Conservation (phyloP, 2,797 vertebrate genomes). For the Syngnathus acus region DNA sequence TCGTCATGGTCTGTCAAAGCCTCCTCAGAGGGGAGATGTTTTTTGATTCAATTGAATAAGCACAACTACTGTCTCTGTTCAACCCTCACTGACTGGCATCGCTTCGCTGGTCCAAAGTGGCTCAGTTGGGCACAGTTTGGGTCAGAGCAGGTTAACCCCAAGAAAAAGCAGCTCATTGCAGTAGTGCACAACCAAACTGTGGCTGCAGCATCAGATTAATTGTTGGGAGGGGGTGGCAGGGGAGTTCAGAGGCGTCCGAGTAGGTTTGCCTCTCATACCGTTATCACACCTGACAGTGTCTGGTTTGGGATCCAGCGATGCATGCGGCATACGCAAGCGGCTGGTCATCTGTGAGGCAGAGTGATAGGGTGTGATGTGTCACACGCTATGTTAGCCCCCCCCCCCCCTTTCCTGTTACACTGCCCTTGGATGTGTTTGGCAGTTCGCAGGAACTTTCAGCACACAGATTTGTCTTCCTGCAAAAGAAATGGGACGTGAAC, state of each 20-base stretch:
- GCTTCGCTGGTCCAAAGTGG: conserved; percentile 30
- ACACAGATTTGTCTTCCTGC: conserved; percentile 8
- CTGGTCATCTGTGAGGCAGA: conserved; percentile 60
- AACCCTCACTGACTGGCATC: conserved; percentile 32
- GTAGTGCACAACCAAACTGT: conserved; percentile 32
- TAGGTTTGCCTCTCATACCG: conserved; percentile 51
- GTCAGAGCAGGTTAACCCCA: conserved; percentile 46
- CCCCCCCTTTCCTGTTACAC: background rate
- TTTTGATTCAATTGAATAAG: conserved; percentile 33
- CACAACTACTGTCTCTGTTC: conserved; percentile 39
- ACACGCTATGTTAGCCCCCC: conserved; percentile 47
- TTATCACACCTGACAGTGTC: conserved; percentile 73
- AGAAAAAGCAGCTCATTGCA: conserved; percentile 41
- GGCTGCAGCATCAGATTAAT: conserved; percentile 36
- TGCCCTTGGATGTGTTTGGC: conserved; percentile 54
- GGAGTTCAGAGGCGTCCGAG: conserved; percentile 56
- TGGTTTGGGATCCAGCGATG: conserved; percentile 60
- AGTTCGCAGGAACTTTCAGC: conserved; percentile 40
- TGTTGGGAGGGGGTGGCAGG: conserved; percentile 30
- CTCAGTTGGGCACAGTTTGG: conserved; percentile 38
- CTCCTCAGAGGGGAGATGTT: conserved; percentile 16
- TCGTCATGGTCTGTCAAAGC: conserved; percentile 11
- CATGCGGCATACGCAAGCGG: conserved; percentile 55
- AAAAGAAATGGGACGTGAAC: background rate
- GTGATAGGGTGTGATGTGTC: conserved; percentile 65